These are phyloP conservation scores for Mycetomoellerius zeteki DNA, from an alignment of 1,140 invertebrate species.

Conservation along the genomic window DNA sequence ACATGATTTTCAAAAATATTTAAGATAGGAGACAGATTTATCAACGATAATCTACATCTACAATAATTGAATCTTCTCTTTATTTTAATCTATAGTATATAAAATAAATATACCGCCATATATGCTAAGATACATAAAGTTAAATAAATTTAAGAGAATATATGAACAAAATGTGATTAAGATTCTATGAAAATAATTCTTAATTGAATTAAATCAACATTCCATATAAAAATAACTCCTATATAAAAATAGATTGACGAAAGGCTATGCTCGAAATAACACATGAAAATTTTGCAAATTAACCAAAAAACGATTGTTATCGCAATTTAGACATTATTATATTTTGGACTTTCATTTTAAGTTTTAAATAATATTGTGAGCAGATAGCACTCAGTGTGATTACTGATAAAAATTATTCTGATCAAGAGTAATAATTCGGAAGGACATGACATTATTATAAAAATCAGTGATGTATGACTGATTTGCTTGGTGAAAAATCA, in stretches of 20 bases:
- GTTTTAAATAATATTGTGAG: neutral
- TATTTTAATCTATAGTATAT: neutral
- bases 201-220: slow-evolving; percentile 1
- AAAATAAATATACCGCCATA: neutral
- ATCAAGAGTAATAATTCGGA: neutral
- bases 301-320: neutral
- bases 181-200: too few species aligned
- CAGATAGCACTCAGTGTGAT: neutral
- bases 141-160: neutral
- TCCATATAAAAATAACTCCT: neutral
- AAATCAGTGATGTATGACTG: slow-evolving; percentile 9
- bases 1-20: neutral
- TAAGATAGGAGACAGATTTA: neutral
- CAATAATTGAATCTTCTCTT: neutral
- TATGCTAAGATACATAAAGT: neutral
- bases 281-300: neutral
- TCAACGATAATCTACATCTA: neutral
- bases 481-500: slow-evolving; percentile 32
- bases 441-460: neutral
- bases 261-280: neutral
- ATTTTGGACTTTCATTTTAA: neutral
- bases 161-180: neutral
- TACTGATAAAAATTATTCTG: neutral
- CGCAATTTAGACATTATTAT: neutral
- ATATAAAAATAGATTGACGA: neutral